Base-by-base conservation (phyloP, 2,113 vertebrate species). In the Puffinus mauretanicus region DNA sequence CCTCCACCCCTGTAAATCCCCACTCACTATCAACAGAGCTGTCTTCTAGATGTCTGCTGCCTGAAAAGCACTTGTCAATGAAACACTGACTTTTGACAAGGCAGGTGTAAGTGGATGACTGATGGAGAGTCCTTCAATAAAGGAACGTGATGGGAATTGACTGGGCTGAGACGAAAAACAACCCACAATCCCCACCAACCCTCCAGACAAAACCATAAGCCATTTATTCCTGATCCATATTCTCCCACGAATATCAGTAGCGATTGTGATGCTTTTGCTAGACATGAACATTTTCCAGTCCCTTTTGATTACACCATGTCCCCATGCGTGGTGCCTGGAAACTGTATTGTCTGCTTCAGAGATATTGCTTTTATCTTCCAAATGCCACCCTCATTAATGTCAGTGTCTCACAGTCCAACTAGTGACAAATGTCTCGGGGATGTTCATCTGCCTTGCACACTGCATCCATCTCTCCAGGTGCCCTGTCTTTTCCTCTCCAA, bases 321-420 rank as follows among this genome's bases (percentile, higher is more conserved):
- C 76, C 75, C 26, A 16, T 73, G 52, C 0, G 0, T 65, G 66
- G 49, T 81, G 51, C 52, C 75, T 96, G 46, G 58, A 87, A 95
- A 88, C 55, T 67, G 42, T 62, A 82, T 88, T 95, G 82, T 94
- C 94, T 96, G 91, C 58, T 94, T 86, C 79, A 85, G 71, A 94
- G 84, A 91, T 79, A 82, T 4, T 87, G 91, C 96, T 96, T 96
- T 97, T 97, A 94, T 95, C 91, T 95, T 91, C 87, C 84, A 96
- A 96, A 97, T 96, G 89, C 95, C 97, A 94, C n/a, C 30, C 84
- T 96, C 95, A 90, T 97, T 96, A 97, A 94, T 83, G 95, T 94
- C 97, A 95, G 13, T 47, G 71, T 81, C 60, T 94, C 7, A 9
- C 87, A 5, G 7, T 64, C 93, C 93, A 93, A 22, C 84, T 72